Evolutionary conservation across 2,797 vertebrate species (phyloP), one percentile per base, ranked within the genome.

Genomic region (Syngnathus rostellatus): DNA sequence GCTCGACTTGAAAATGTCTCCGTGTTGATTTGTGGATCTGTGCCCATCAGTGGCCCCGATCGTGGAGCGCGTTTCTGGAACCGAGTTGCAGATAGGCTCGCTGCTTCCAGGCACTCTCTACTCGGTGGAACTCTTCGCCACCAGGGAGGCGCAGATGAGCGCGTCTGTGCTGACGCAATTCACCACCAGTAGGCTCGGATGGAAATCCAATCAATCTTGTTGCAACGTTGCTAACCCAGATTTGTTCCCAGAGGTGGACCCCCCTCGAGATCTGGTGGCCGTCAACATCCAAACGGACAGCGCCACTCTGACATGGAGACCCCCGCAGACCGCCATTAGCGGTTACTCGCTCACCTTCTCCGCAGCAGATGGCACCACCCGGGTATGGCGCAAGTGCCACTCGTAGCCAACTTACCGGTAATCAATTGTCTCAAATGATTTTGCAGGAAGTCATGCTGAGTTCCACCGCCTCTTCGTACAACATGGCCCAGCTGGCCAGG

Each of bases 271-370:
- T 67, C 79, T 98, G 73, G 83, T 68, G 2, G 93, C 90, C 48
- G 67, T 75, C 0, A 91, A 95, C 31, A 73, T 98, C 70, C 94
- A 94, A 74, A 92, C 90, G 0, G 95, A 97, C 71, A 86, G 90
- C 4, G 93, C 93, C 0, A 80, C 90, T 45, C 85, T 98, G 25
- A 93, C 83, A 0, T 99, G 97, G 97, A 91, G 71, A 66, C 89
- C 93, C 0, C 95, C 96, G 0, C 89, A 83, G 9, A 93, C 92
- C 0, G 79, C 89, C 0, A 84, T 98, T 84, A 94, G 91, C 0
- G 92, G 86, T 1, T 97, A 97, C 82, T 89, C 89, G 1, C 88
- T 98, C 45, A 94, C 90, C 79, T 94, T 94, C 0, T 88, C 92
- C 68, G 89, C 94, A 0, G 53, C 89, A 0, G 93, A 94, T 5